Percentiles rank a stretch among this genome's conserved stretches.
Evolutionary conservation across 2,113 vertebrate species (phyloP).

Genomic region (Oreochromis niloticus): DNA sequence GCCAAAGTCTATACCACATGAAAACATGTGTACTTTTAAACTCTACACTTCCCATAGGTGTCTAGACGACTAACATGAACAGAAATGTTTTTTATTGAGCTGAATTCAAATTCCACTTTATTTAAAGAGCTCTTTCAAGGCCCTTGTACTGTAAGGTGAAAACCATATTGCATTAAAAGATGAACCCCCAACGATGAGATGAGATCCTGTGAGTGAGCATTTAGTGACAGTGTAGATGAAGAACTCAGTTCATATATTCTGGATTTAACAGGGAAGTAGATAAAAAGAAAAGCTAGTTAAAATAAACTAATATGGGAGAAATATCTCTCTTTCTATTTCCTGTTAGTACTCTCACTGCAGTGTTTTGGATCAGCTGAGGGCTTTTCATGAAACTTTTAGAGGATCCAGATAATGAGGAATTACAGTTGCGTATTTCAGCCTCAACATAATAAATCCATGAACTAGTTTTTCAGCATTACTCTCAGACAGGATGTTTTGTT

Average conservation of each 20-base stretch:
- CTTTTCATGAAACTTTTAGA: background rate
- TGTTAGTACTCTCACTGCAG: background rate
- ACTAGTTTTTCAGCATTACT: background rate
- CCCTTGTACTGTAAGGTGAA: background rate
- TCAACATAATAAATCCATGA: background rate
- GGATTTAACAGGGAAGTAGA: background rate
- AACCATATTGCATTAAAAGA: background rate
- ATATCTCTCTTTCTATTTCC: background rate
- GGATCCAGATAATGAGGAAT: background rate
- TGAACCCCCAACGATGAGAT: background rate
- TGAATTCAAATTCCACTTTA: background rate
- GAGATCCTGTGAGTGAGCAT: background rate
- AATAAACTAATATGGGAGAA: background rate
- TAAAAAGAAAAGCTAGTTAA: background rate
- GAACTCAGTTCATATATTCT: background rate
- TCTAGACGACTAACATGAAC: background rate
- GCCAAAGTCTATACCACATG: background rate
- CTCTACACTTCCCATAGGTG: background rate
- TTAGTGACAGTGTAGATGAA: background rate
- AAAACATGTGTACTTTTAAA: background rate
- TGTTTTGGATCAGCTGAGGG: background rate
- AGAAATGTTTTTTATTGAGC: background rate
- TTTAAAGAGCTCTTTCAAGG: background rate
- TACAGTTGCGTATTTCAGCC: background rate
- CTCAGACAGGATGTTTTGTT: accelerated